Conservation (phyloP, 2,888 invertebrate species). For the Allygus modestus region DNA sequence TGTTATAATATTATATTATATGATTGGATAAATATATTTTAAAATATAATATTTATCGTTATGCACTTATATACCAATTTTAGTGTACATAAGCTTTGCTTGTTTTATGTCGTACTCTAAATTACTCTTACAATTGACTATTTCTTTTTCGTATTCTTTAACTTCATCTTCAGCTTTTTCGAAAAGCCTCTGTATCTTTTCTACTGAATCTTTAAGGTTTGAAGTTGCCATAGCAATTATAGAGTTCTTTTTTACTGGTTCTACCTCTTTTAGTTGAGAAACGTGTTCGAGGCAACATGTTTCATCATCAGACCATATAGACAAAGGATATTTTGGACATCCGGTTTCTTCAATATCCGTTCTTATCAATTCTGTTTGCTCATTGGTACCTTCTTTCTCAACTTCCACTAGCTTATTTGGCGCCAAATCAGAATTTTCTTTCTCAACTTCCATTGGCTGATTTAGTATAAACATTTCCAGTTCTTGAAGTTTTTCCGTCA, state of each 20-base stretch:
- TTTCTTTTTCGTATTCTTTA: not conserved
- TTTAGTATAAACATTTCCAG: not conserved
- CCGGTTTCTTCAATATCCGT: not conserved
- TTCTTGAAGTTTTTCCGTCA: not conserved
- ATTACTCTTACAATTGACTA: not conserved
- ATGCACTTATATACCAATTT: not conserved
- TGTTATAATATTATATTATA: too few relatives aligned
- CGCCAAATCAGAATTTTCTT: not conserved
- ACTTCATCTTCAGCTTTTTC: not conserved
- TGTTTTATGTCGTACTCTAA: not conserved
- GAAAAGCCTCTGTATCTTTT: not conserved
- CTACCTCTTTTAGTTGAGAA: not conserved
- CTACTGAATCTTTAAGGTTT: constrained; percentile 9
- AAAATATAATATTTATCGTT: too few relatives aligned
- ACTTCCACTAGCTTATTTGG: not conserved
- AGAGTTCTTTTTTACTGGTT: not conserved
- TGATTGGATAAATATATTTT: too few relatives aligned
- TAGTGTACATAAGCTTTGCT: not conserved
- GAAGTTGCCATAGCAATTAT: not conserved
- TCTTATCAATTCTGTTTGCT: not conserved
- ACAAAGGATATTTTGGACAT: not conserved
- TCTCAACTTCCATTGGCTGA: not conserved
- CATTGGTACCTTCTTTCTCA: not conserved
- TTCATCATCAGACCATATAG: constrained; percentile 16
- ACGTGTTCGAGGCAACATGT: not conserved